Conservation (phyloP, 2,113 vertebrate species). For the Muntiacus reevesi region DNA sequence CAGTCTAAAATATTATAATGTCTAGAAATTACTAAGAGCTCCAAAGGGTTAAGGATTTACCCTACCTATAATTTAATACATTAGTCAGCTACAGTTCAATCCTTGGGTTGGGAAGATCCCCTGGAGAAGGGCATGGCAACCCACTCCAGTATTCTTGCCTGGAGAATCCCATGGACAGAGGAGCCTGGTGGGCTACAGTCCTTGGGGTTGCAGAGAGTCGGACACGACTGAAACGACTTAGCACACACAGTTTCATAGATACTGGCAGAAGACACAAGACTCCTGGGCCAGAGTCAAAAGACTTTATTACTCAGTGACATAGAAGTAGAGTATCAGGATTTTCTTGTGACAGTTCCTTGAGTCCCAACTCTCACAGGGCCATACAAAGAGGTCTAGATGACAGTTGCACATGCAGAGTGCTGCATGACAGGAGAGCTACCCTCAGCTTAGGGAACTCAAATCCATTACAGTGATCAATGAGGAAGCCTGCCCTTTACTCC, state of each 20-base stretch:
- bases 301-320: neutral
- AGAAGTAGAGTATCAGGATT: neutral
- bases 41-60: neutral
- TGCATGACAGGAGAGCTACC: neutral
- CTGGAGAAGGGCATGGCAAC: neutral
- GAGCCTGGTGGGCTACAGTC: neutral
- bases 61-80: neutral
- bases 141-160: neutral
- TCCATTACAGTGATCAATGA: neutral
- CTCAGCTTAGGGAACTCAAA: neutral
- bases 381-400: neutral
- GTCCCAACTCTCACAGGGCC: neutral
- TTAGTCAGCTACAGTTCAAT: neutral
- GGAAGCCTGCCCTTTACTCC: neutral
- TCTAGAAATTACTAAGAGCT: slow-evolving; percentile 10
- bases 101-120: neutral
- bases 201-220: neutral
- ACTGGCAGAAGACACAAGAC: neutral
- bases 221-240: neutral
- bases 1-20: neutral
- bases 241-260: neutral
- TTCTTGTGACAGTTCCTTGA: neutral
- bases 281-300: neutral
- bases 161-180: neutral
- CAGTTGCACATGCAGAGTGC: accelerated